phyloP scores from a whole-genome alignment of 2,113 vertebrate genomes.

The Elephas maximus region DNA sequence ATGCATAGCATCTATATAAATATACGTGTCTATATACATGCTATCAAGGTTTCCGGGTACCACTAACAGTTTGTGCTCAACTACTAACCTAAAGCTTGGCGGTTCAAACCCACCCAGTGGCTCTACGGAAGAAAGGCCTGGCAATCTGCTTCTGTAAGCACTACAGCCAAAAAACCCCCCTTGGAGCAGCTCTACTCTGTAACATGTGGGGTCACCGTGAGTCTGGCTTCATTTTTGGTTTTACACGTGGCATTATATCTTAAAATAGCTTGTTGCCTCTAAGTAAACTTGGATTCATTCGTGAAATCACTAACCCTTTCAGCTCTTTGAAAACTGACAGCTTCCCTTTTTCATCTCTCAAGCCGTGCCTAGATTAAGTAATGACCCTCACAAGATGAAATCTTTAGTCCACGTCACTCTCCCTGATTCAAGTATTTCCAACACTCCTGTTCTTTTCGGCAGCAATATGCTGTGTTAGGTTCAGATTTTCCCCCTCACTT shows the following conservation, averaged over 20 bases:
- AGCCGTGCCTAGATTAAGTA: neutral
- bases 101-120: neutral
- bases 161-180: neutral
- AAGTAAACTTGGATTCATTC: neutral
- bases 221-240: neutral
- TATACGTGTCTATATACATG: neutral
- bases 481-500: neutral
- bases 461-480: accelerated
- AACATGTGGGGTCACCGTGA: neutral
- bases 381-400: neutral
- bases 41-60: neutral
- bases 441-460: neutral
- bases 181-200: neutral
- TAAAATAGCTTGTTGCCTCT: neutral
- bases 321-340: neutral
- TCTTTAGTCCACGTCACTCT: no score
- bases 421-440: no score
- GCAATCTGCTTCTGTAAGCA: neutral
- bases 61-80: neutral
- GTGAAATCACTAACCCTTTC: neutral
- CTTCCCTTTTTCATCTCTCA: neutral
- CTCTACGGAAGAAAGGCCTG: neutral
- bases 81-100: neutral
- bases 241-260: accelerated
- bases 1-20: neutral